phyloP scores from a whole-genome alignment of 2,113 vertebrate genomes.

The Ictalurus furcatus region DNA sequence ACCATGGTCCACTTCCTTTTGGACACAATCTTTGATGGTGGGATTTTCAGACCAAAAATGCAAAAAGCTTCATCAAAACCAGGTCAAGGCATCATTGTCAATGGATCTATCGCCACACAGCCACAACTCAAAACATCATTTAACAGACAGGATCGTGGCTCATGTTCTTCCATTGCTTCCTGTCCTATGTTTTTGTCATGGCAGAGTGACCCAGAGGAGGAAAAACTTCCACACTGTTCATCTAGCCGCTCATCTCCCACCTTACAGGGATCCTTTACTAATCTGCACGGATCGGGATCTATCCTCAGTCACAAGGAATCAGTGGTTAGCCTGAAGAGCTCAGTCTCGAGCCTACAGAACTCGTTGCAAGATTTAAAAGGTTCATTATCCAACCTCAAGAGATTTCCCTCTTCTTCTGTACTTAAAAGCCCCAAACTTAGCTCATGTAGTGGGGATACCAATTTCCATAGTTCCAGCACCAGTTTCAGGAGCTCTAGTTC shows the following conservation, averaged over 20 bases:
- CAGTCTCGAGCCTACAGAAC: slow-evolving; percentile 48
- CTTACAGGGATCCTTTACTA: slow-evolving; percentile 61
- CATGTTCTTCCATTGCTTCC: slow-evolving; percentile 70
- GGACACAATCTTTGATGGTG: slow-evolving; percentile 59
- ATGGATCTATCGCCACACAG: slow-evolving; percentile 57
- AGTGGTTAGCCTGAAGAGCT: slow-evolving; percentile 56
- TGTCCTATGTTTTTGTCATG: slow-evolving; percentile 71
- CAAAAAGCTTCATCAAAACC: slow-evolving; percentile 61
- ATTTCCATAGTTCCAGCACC: slow-evolving; percentile 39
- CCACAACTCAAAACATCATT: slow-evolving; percentile 53
- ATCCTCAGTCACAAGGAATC: slow-evolving; percentile 56
- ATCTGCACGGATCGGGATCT: slow-evolving; percentile 39
- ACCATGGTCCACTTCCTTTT: slow-evolving; percentile 72
- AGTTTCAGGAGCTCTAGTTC: slow-evolving; percentile 63
- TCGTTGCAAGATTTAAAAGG: slow-evolving; percentile 18
- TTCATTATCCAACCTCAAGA: slow-evolving; percentile 17
- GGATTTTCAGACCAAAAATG: slow-evolving; percentile 62
- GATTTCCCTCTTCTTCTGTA: slow-evolving; percentile 16
- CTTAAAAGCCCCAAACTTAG: slow-evolving; percentile 27
- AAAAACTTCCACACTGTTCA: slow-evolving; percentile 53
- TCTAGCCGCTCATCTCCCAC: slow-evolving; percentile 65
- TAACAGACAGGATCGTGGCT: slow-evolving; percentile 65
- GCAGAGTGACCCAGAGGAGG: slow-evolving; percentile 68
- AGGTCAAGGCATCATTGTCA: slow-evolving; percentile 29
- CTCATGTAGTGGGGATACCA: slow-evolving; percentile 29